Base-by-base conservation (phyloP, 2,888 invertebrate genomes). In the Poecilus cupreus region DNA sequence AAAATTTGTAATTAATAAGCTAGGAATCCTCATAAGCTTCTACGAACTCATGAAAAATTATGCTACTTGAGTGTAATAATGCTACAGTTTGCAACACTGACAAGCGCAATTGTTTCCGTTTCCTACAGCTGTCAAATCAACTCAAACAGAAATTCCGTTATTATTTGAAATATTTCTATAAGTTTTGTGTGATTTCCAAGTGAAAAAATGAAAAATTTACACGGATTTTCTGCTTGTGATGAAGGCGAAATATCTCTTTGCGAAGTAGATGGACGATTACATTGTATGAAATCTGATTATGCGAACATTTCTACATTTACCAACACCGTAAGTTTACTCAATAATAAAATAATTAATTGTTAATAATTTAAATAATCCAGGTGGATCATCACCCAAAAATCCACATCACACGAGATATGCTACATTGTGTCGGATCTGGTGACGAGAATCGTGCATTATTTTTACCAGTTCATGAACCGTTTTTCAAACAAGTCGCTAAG, bases 401-500 rank as follows among this genome's bases (percentile, higher is more conserved):
- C 24, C 93, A 93, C 84, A 92, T 96, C 6, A 93, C 93, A 16
- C 88, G 93, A 86, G 93, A 94, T 86, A 88, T 93, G 85, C 86
- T 91, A 85, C 93, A 90, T 87, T 92, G 90, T 82, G 90, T 88
- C 80, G 92, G 87, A 88, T 92, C 88, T 86, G 91, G 90, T 85
- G 90, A 91, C 39, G 91, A 92, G 81, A 88, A 89, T 24, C 89
- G 89, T 84, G 90, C 90, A 81, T 87, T 93, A 54, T 94, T 92
- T 88, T 90, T 92, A 86, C 93, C 88, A 82, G 94, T 95, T 0
- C 92, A 94, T 83, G 94, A 95, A 84, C 93, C 94, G 82, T 91
- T 94, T 68, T 88, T 95, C 0, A 96, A 96, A 87, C 94, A 94
- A 87, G 91, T 96, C 13, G 93, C 93, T 0, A 94, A 94, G 86